phyloP scores from a whole-genome alignment of 2,888 invertebrate genomes.

The Drosophila mayaguana region DNA sequence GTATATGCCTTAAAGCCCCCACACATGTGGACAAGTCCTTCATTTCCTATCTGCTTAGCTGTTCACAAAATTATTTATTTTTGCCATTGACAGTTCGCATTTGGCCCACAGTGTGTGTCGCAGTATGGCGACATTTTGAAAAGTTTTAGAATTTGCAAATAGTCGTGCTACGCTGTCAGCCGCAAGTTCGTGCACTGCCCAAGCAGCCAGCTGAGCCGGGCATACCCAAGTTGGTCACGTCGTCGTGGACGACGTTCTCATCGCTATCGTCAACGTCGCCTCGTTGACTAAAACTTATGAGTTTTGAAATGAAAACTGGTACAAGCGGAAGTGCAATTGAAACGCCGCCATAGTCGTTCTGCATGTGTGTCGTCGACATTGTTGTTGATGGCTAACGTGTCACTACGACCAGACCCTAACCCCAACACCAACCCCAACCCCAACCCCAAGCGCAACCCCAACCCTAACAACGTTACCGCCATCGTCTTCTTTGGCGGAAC shows the following conservation, averaged over 20 bases:
- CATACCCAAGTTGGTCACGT: slow-evolving; percentile 72
- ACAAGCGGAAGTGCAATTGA: slow-evolving; percentile 84
- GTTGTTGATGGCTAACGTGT: slow-evolving; percentile 45
- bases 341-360: slow-evolving; percentile 73
- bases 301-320: slow-evolving; percentile 82
- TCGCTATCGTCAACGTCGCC: slow-evolving; percentile 28
- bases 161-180: slow-evolving; percentile 74
- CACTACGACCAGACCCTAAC: slow-evolving; percentile 6
- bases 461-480: not conserved
- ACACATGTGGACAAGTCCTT: not conserved
- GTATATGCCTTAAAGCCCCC: not conserved
- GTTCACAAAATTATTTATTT: slow-evolving; percentile 5
- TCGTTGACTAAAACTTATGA: slow-evolving; percentile 77
- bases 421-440: not conserved
- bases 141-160: slow-evolving; percentile 79
- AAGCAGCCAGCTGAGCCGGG: slow-evolving; percentile 51
- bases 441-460: not conserved
- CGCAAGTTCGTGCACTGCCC: slow-evolving; percentile 65
- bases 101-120: slow-evolving; percentile 53
- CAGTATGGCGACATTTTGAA: slow-evolving; percentile 71
- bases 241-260: slow-evolving; percentile 43
- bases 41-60: not conserved
- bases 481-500: slow-evolving; percentile 8
- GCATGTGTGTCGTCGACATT: slow-evolving; percentile 50
- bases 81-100: slow-evolving; percentile 13